phyloP scores from a whole-genome alignment of 2,113 vertebrate species.

The Sapayoa aenigma region DNA sequence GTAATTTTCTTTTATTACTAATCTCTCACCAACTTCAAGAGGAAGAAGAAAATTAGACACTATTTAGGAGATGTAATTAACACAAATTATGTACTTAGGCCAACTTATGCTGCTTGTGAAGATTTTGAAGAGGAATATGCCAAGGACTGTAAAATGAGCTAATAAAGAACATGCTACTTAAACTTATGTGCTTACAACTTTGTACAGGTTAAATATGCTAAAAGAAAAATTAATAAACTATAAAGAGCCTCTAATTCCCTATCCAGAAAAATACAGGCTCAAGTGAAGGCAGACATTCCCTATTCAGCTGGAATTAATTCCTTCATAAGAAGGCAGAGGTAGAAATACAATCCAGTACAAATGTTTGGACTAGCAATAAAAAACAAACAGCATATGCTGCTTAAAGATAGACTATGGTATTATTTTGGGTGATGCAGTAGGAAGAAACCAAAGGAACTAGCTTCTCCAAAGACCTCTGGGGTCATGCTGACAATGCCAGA shows the following conservation, averaged over 20 bases:
- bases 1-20: conserved; percentile 32
- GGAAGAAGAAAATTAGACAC: neutral
- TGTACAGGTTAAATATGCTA: neutral
- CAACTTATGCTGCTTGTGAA: neutral
- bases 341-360: conserved; percentile 8
- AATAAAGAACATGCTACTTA: neutral
- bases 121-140: neutral
- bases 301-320: neutral
- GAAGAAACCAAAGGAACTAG: neutral
- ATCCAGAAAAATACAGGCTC: neutral
- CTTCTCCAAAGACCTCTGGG: neutral
- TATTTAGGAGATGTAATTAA: conserved; percentile 30
- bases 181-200: neutral
- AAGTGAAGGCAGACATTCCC: neutral
- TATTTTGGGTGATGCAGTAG: neutral
- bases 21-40: conserved; percentile 24
- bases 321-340: neutral
- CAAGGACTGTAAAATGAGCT: neutral
- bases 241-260: neutral
- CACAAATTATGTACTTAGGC: neutral
- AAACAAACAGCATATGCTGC: neutral
- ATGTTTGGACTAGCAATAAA: neutral
- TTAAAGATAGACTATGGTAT: neutral
- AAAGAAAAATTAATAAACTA: neutral
- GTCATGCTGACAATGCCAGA: neutral